phyloP scores from a whole-genome alignment of 2,797 vertebrate species.

The Echeneis naucrates region DNA sequence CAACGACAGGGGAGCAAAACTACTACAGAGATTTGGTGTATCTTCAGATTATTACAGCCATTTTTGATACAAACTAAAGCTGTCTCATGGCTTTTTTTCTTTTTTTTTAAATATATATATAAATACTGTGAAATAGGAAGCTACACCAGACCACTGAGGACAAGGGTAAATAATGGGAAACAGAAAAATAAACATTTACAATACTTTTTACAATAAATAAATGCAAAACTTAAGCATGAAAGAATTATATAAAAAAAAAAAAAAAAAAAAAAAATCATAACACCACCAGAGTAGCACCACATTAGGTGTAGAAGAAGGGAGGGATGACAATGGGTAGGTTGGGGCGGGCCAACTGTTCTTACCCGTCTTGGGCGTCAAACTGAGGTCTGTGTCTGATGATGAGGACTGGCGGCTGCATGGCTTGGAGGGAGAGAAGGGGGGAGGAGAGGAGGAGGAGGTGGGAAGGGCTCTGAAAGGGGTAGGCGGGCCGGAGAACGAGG shows the following conservation, averaged over 20 bases:
- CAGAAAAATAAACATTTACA: conserved; percentile 51
- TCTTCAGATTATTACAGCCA: conserved; percentile 22
- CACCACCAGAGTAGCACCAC: conserved; percentile 76
- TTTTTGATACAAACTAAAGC: not conserved
- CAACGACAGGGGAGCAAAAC: conserved; percentile 34
- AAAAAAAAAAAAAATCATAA: conserved; percentile 21
- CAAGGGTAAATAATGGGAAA: conserved; percentile 22
- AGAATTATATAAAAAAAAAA: not conserved
- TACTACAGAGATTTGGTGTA: conserved; percentile 55
- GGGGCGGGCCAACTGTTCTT: conserved; percentile 63
- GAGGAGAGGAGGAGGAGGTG: conserved; percentile 98
- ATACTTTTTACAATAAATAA: conserved; percentile 40
- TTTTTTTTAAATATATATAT: too few species aligned
- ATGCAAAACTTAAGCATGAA: conserved; percentile 34
- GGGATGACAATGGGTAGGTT: conserved; percentile 36
- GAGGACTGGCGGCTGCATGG: conserved; percentile 83
- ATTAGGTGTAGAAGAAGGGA: conserved; percentile 49
- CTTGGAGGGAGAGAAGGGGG: conserved; percentile 87
- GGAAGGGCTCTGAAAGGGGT: conserved; percentile 99
- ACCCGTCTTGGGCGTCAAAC: conserved; percentile 84
- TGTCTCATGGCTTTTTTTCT: too few species aligned
- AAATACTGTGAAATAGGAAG: conserved; percentile 24
- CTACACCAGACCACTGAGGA: conserved; percentile 56
- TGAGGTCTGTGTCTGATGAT: conserved; percentile 84
- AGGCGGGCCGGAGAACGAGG: conserved; percentile 97